Evolutionary conservation across 2,113 vertebrate genomes (phyloP), one percentile per base, ranked within the genome.

Genomic region (Aegypius monachus): DNA sequence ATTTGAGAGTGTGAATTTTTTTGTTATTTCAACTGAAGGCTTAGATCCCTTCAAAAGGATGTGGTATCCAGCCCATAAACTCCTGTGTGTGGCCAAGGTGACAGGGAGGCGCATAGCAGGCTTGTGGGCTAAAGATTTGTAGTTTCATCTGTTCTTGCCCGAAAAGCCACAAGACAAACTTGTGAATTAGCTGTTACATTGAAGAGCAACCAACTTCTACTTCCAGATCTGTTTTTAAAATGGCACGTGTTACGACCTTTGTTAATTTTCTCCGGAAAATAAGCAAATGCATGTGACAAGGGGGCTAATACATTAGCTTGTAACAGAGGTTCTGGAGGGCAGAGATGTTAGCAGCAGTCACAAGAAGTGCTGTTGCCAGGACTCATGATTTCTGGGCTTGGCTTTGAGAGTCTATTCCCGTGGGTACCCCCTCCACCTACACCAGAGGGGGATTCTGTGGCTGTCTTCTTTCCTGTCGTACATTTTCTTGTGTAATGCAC

Each of bases 201-300:
- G 61, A 87, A 91, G 17, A 93, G 3, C 19, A 71, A 59, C 6
- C 7, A 50, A 36, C 6, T 67, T 81, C 13, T 65, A 1, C 43
- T 88, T 68, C 26, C 40, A 65, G 31, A n/a, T 3, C 4, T 70
- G 9, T 16, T 90, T 93, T 90, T 65, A 7, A 92, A 82, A 74
- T 34, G 38, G 5, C 4, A 19, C 0, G 0, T 45, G 4, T 79
- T 90, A 80, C 9, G 31, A 67, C 3, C 9, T 66, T n/a, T 34
- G 31, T 13, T 21, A 34, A 59, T 88, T 77, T 88, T 61, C 16
- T 62, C 23, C 0, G 7, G 31, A 86, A 86, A 88, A 47, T 42
- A 48, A 79, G 9, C 3, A 59, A 75, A 68, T 48, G 20, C 4
- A 3, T 23, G 6, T 17, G 36, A 50, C 25, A 32, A 53, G 13